These are phyloP conservation scores for Agonopterix alstromeriana DNA, from an alignment of 2,888 invertebrate genomes.

Conservation along the genomic window DNA sequence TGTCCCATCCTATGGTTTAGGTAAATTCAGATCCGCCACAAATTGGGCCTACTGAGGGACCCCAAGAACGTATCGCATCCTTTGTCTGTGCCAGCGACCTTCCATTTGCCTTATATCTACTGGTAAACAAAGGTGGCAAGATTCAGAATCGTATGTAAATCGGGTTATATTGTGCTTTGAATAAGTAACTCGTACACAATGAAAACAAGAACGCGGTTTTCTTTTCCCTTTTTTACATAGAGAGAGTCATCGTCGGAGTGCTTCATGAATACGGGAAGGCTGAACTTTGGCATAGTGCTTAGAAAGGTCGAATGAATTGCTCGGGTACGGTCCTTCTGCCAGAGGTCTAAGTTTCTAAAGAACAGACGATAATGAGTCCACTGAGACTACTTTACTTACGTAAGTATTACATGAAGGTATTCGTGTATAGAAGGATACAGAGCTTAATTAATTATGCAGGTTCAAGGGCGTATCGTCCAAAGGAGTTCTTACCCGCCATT, in stretches of 20 bases:
- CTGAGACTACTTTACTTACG: constrained; percentile 13
- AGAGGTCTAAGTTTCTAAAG: constrained; percentile 18
- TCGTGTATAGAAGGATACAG: neutral
- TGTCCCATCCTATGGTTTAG: constrained; percentile 55
- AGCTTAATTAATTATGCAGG: constrained; percentile 53
- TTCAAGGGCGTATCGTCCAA: constrained; percentile 45
- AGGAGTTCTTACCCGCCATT: constrained; percentile 56
- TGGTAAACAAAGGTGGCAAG: constrained; percentile 44
- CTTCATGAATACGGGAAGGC: constrained; percentile 29
- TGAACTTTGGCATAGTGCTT: constrained; percentile 18
- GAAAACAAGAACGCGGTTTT: constrained; percentile 21
- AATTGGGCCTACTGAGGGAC: constrained; percentile 47
- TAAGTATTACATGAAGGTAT: neutral
- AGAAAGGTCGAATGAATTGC: constrained; percentile 19
- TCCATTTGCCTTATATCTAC: constrained; percentile 20
- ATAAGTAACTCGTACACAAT: constrained; percentile 41
- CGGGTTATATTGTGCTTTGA: constrained; percentile 43
- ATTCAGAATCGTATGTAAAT: constrained; percentile 48
- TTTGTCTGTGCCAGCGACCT: constrained; percentile 32
- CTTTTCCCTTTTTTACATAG: constrained; percentile 17
- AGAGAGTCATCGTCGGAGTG: constrained; percentile 26
- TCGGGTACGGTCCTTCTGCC: constrained; percentile 14
- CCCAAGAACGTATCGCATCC: constrained; percentile 31
- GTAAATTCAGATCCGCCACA: constrained; percentile 60
- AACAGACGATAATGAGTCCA: constrained; percentile 17